A percentile compares a stretch with the other conserved stretches of the same genome.
Evolutionary conservation across 2,113 vertebrate species (phyloP).

Genomic region (Urocynchramus pylzowi): DNA sequence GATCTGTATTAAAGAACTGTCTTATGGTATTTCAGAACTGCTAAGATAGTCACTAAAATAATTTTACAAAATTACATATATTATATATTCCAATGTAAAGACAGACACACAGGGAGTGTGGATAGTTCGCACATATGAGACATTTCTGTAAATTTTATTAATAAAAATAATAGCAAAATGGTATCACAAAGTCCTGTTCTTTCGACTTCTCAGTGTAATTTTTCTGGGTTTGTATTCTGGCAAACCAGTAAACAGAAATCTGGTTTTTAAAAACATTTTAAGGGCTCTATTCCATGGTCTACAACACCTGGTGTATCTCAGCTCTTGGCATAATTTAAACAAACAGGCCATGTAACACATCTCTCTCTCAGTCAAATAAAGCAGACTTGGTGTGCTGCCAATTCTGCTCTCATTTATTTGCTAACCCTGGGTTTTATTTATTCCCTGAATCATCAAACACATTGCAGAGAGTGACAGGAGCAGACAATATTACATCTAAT

Average conservation of each 20-base stretch:
- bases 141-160: neutral
- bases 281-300: neutral
- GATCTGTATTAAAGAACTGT: neutral
- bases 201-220: neutral
- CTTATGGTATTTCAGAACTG: neutral
- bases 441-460: conserved; percentile 50
- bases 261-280: conserved; percentile 10
- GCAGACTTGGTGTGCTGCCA: conserved; percentile 60
- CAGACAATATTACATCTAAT: conserved; percentile 60
- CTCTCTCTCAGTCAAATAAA: conserved; percentile 60
- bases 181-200: neutral
- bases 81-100: neutral
- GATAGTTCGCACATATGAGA: neutral
- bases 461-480: conserved; percentile 59
- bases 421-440: conserved; percentile 57
- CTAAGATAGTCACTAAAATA: neutral
- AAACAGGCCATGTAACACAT: conserved; percentile 48
- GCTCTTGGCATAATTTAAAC: conserved; percentile 47
- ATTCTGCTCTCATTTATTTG: conserved; percentile 58
- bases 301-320: conserved; percentile 55
- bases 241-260: conserved; percentile 31
- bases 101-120: neutral
- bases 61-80: neutral
- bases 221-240: neutral
- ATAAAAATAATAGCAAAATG: neutral